Evolutionary conservation across 2,113 vertebrate species (phyloP), one percentile per base, ranked within the genome.

Genomic region (Megaptera novaeangliae): DNA sequence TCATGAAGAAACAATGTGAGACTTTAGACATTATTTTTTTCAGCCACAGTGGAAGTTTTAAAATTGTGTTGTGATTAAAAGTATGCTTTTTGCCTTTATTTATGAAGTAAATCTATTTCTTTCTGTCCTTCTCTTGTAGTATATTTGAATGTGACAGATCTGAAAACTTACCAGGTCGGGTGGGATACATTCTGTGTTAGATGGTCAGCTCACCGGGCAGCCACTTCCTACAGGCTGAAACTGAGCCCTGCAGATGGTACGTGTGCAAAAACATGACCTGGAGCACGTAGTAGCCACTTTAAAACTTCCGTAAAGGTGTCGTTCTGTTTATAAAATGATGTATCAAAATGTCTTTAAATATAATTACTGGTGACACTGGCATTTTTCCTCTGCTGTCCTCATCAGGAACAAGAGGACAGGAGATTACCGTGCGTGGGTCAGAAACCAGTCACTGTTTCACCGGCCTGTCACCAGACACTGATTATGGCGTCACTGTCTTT

Each of bases 141-240:
- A 9, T 99, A 99, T 98, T 99, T 99, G 97, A 99, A 99, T 61
- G 99, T 99, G 86, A 99, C 99, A 95, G 99, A 99, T 98, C 97
- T 99, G 68, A 99, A 98, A 98, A 99, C 98, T 15, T 99, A 99
- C 96, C 98, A 99, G 75, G 97, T 99, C 0, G 99, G 98, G 52
- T 99, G 99, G 97, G 99, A 99, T 97, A 99, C 98, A 27, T 99
- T 99, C 98, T 99, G 99, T 98, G 98, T 99, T 93, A 99, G 98
- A 84, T 99, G 99, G 99, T 98, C 98, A 1, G 98, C 99, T 97
- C 99, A 99, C 95, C 93, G 99, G 5, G 98, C 99, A 23, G 99
- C 99, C 20, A 99, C 99, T 1, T 99, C 99, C 2, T 99, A 99
- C 98, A 99, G 99, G 97, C 99, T 99, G 87, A 99, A 99, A 71